Conservation (phyloP, 2,888 invertebrate genomes). For the Chrysolina haemoptera region DNA sequence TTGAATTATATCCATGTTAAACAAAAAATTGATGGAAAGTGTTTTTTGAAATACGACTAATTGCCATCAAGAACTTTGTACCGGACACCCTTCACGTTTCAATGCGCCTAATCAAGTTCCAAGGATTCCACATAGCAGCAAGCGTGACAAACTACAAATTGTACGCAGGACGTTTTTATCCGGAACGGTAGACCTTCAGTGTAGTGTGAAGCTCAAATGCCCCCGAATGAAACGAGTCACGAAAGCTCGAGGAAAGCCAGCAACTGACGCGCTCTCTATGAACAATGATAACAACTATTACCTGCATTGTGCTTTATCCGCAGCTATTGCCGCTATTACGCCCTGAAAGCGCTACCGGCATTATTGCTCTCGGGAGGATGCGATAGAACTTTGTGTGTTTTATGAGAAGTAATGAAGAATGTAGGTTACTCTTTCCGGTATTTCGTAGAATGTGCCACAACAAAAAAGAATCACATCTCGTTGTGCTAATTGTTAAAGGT, state of each 20-base stretch:
- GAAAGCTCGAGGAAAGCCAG: constrained; percentile 35
- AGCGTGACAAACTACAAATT: not conserved
- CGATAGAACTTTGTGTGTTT: not conserved
- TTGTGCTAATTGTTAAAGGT: no score
- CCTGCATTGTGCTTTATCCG: constrained; percentile 41
- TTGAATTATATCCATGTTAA: no score
- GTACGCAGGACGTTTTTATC: not conserved
- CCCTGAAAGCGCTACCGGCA: not conserved
- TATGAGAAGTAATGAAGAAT: not conserved
- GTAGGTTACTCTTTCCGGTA: constrained; percentile 36
- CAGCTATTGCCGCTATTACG: constrained; percentile 24
- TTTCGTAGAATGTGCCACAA: no score
- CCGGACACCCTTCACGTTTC: no score
- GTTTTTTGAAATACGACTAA: no score
- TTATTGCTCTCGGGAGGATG: constrained; percentile 8
- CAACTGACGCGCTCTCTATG: constrained; percentile 34
- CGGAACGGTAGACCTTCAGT: not conserved
- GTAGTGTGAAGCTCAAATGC: not conserved
- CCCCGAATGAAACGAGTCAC: constrained; percentile 23
- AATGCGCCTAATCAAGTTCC: no score
- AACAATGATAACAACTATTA: constrained; percentile 43
- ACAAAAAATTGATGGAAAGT: no score
- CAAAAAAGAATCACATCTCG: no score
- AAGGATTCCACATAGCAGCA: no score
- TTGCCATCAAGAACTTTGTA: no score